phyloP scores from a whole-genome alignment of 2,113 vertebrate species.

The Leuciscus idus region DNA sequence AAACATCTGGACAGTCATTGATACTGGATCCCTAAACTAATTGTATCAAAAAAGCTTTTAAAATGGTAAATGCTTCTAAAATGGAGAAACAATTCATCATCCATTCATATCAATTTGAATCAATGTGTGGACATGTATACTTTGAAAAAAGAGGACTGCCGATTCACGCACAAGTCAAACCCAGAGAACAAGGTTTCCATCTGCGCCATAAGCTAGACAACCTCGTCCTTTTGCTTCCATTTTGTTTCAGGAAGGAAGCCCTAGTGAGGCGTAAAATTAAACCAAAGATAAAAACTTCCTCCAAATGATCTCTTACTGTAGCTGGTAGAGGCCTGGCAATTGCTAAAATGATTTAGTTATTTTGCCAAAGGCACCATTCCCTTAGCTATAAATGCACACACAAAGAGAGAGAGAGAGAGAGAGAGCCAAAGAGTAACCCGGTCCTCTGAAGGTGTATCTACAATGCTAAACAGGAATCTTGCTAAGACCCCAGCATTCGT shows the following conservation, averaged over 20 bases:
- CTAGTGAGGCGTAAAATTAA: slow-evolving; percentile 54
- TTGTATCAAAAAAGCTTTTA: background rate
- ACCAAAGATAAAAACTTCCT: slow-evolving; percentile 28
- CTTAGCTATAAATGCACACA: slow-evolving; percentile 23
- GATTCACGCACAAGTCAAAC: background rate
- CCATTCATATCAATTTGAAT: background rate
- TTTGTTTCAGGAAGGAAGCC: slow-evolving; percentile 49
- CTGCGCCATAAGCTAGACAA: background rate
- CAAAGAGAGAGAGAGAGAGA: background rate
- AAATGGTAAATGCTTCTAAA: background rate
- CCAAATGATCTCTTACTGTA: slow-evolving; percentile 13
- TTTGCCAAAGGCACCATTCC: slow-evolving; percentile 14
- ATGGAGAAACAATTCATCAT: background rate
- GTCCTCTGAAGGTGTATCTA: slow-evolving; percentile 55
- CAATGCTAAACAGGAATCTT: slow-evolving; percentile 62
- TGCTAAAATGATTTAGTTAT: slow-evolving; percentile 14
- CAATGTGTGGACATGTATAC: background rate
- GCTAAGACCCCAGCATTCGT: slow-evolving; percentile 54
- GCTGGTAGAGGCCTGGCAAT: background rate
- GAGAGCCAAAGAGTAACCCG: slow-evolving; percentile 21
- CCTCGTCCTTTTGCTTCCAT: slow-evolving; percentile 40
- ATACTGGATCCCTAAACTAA: background rate
- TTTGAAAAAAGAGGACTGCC: background rate
- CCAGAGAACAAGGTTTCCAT: background rate
- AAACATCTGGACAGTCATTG: background rate